Evolutionary conservation across 2,113 vertebrate species (phyloP).

Genomic region (Zosterops japonicus): DNA sequence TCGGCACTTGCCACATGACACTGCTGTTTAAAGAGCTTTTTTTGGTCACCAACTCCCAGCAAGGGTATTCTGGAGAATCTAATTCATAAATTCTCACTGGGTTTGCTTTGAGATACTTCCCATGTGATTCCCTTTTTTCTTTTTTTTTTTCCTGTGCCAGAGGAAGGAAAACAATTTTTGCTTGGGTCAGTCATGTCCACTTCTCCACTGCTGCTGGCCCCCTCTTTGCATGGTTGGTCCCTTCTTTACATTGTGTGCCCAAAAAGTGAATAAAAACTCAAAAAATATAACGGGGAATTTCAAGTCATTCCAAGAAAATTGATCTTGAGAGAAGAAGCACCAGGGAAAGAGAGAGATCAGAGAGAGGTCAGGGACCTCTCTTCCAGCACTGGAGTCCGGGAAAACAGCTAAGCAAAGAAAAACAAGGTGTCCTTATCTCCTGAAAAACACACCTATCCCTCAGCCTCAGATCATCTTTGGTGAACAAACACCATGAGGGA

Average conservation of each 20-base stretch:
- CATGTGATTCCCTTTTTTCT: not conserved
- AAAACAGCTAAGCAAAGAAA: not conserved
- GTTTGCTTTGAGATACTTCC: not conserved
- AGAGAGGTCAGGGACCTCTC: not conserved
- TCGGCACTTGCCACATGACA: constrained; percentile 1
- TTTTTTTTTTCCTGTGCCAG: not conserved
- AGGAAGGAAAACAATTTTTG: not conserved
- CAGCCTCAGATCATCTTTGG: not conserved
- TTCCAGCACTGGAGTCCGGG: accelerated
- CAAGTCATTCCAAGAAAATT: not conserved
- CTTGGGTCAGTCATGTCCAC: not conserved
- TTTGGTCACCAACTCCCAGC: constrained; percentile 36
- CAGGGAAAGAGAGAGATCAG: not conserved
- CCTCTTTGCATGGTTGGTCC: not conserved
- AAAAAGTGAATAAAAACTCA: not conserved
- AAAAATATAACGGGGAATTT: not conserved
- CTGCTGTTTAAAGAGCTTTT: constrained; percentile 36
- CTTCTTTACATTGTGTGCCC: not conserved
- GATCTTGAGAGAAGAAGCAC: not conserved
- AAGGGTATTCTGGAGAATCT: constrained; percentile 2
- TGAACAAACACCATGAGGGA: not conserved
- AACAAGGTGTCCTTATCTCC: not conserved
- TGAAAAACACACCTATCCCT: not conserved
- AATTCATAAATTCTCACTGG: constrained; percentile 40
- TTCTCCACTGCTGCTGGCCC: not conserved